phyloP scores from a whole-genome alignment of 2,888 invertebrate species.

The Tholera decimalis region DNA sequence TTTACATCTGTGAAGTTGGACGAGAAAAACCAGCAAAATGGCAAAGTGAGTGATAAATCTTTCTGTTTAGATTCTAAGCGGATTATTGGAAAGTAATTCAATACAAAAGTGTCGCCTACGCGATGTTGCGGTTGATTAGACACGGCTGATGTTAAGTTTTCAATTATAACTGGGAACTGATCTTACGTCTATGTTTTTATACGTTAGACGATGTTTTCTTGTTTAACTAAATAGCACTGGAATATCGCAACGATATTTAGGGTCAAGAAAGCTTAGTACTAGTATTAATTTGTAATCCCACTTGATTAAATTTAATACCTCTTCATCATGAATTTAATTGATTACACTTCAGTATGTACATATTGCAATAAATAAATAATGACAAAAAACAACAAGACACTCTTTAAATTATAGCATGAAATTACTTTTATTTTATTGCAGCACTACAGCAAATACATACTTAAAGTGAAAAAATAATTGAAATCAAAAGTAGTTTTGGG shows the following conservation, averaged over 20 bases:
- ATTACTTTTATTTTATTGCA: neutral
- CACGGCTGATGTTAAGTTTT: slow-evolving; percentile 35
- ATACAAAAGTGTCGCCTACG: slow-evolving; percentile 62
- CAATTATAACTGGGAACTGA: slow-evolving; percentile 15
- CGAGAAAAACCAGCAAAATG: slow-evolving; percentile 76
- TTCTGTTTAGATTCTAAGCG: slow-evolving; percentile 63
- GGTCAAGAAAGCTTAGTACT: neutral
- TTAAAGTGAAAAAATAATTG: no score
- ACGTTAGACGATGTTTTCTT: slow-evolving; percentile 11
- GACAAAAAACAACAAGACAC: no score
- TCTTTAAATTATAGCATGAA: neutral
- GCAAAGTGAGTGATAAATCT: slow-evolving; percentile 83
- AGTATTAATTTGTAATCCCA: neutral
- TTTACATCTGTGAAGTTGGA: slow-evolving; percentile 54
- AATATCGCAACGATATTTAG: slow-evolving; percentile 20
- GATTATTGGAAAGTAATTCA: slow-evolving; percentile 67
- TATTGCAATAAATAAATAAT: neutral
- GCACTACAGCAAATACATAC: neutral
- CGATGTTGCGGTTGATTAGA: slow-evolving; percentile 69
- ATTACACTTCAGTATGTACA: neutral
- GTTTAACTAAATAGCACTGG: slow-evolving; percentile 8
- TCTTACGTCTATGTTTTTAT: neutral
- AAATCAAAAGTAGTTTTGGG: no score
- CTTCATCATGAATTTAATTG: neutral
- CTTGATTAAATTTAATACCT: neutral